Evolutionary conservation across 2,888 invertebrate species (phyloP), one percentile per base, ranked within the genome.

Genomic region (Amphipyra berbera): DNA sequence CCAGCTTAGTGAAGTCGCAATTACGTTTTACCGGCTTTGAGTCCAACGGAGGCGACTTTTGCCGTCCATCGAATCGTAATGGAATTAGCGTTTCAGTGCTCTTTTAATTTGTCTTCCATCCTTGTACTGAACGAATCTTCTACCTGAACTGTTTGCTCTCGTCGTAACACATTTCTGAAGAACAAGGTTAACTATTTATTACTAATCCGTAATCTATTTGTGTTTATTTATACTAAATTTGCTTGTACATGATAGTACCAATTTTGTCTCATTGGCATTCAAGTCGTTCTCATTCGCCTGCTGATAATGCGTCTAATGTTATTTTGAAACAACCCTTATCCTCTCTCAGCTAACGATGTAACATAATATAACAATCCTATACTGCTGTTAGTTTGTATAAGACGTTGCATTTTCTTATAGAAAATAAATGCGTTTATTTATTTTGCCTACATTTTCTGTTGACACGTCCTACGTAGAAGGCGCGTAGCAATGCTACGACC

Each of bases 21-120:
- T 95, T 94, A 94, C 94, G 93, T 92, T 94, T 92, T 93, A 90
- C 93, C 91, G 90, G 93, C 94, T 94, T 92, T 92, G 92, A 93
- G 86, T 91, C 89, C 86, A 87, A 90, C 91, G 88, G 84, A 91
- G 88, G 88, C 90, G 92, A 94, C 93, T 93, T 93, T 93, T 93
- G 93, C 92, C 89, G 91, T 93, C 92, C 92, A 94, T 94, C 93
- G 93, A 94, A 93, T 91, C 93, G 94, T 94, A 94, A 94, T 93
- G 90, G 90, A 94, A 94, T 95, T 93, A 95, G 91, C 90, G 92
- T 91, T 91, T 89, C 89, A 88, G 88, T 90, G 89, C 91, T 90
- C 93, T 94, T 94, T 93, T 94, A 94, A 94, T 94, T 94, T 92
- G 89, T 90, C 88, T 86, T 88, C 88, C 86, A 86, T 89, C 89